Evolutionary conservation across 2,797 vertebrate species (phyloP).

Genomic region (Neomorphus geoffroyi): DNA sequence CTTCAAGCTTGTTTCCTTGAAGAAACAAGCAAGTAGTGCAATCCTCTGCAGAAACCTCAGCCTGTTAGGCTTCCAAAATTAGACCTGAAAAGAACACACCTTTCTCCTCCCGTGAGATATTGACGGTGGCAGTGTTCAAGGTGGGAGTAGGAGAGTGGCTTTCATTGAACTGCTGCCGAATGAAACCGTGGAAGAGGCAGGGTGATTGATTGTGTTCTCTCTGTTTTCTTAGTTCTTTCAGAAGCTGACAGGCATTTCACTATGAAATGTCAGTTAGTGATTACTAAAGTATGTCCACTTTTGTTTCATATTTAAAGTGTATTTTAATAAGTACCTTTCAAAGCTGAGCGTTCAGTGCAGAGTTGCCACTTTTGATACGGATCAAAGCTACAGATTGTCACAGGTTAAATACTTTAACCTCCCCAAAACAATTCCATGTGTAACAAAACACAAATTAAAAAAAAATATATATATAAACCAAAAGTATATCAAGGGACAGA

Average conservation of each 20-base stretch:
- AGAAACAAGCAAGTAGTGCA: not conserved
- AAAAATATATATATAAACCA: rapidly evolving
- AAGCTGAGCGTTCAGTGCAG: not conserved
- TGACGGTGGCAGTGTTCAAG: not conserved
- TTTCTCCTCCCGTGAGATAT: not conserved
- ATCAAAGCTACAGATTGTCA: not conserved
- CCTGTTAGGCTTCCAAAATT: not conserved
- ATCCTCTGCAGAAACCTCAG: not conserved
- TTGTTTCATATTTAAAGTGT: not conserved
- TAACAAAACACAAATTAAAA: not conserved
- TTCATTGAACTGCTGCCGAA: not conserved
- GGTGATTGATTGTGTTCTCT: not conserved
- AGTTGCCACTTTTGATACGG: not conserved
- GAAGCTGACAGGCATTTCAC: not conserved
- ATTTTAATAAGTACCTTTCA: not conserved
- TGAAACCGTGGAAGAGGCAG: not conserved
- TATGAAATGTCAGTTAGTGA: not conserved
- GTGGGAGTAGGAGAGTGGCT: not conserved
- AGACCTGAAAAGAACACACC: not conserved
- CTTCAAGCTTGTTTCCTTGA: not conserved
- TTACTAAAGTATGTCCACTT: not conserved
- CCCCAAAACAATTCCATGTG: rapidly evolving
- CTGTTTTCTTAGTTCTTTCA: not conserved
- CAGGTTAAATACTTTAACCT: not conserved
- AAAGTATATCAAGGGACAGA: not conserved